phyloP scores from a whole-genome alignment of 2,888 invertebrate genomes.

The Diaperis boleti region DNA sequence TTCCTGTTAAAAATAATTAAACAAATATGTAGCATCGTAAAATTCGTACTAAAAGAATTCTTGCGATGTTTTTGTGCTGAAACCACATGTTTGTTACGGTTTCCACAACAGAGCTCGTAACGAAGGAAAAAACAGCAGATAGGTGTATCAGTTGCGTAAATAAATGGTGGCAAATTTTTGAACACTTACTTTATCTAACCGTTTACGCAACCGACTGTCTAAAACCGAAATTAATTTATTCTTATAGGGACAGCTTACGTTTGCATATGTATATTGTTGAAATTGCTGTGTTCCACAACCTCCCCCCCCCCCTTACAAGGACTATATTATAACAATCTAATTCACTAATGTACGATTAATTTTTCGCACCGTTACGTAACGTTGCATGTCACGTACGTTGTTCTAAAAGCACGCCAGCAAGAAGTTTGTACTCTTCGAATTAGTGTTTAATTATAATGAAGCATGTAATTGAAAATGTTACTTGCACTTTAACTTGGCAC shows the following conservation, averaged over 20 bases:
- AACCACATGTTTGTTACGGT: neutral
- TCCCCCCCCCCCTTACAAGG: no score
- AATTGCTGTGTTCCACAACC: no score
- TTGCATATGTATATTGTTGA: slow-evolving; percentile 13
- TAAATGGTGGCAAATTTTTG: slow-evolving; percentile 18
- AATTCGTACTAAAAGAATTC: no score
- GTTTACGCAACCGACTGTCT: slow-evolving; percentile 17
- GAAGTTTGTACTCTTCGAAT: no score
- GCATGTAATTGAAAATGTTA: slow-evolving; percentile 18
- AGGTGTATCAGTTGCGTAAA: slow-evolving; percentile 24
- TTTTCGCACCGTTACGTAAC: slow-evolving; percentile 12
- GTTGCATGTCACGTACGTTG: no score
- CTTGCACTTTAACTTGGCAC: slow-evolving; percentile 12
- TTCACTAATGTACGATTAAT: slow-evolving; percentile 11
- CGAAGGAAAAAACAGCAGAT: slow-evolving; percentile 26
- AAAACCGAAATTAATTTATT: slow-evolving; percentile 27
- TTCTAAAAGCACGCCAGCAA: no score
- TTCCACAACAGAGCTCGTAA: slow-evolving; percentile 10
- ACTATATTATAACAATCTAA: slow-evolving; percentile 27
- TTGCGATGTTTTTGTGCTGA: no score
- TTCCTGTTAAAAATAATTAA: no score
- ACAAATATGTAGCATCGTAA: no score
- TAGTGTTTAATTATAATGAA: neutral
- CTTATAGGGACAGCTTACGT: slow-evolving; percentile 13
- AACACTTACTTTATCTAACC: slow-evolving; percentile 25